These are phyloP conservation scores for Tinea trinotella DNA, from an alignment of 2,888 invertebrate genomes.

Conservation along the genomic window DNA sequence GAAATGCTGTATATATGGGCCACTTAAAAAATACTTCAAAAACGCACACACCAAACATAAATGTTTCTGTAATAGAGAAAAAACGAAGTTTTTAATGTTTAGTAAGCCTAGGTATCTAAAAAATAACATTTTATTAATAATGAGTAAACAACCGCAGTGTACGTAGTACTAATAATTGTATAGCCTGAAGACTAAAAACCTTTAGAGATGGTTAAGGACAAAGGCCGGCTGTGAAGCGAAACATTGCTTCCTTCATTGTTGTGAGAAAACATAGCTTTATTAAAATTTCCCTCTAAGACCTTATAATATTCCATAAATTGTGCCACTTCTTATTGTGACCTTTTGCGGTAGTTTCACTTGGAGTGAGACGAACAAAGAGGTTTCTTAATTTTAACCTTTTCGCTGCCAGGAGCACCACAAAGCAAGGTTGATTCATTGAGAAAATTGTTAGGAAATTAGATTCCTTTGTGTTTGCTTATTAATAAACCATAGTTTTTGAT, in stretches of 20 bases:
- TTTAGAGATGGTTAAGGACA: neutral
- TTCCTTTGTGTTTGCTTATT: neutral
- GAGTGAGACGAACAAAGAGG: neutral
- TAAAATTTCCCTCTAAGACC: slow-evolving; percentile 41
- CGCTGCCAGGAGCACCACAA: neutral
- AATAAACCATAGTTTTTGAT: neutral
- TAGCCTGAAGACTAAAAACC: neutral
- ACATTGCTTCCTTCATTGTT: slow-evolving; percentile 28
- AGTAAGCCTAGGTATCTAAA: too few species aligned
- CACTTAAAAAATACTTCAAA: too few species aligned
- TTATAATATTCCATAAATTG: slow-evolving; percentile 38
- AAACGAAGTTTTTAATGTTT: too few species aligned
- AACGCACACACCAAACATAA: too few species aligned
- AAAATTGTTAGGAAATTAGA: neutral
- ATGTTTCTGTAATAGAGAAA: too few species aligned
- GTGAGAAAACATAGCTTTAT: slow-evolving; percentile 41
- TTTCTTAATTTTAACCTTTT: slow-evolving; percentile 17
- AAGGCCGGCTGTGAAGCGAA: slow-evolving; percentile 3
- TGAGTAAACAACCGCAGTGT: neutral
- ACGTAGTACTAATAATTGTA: neutral
- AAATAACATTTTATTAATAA: too few species aligned
- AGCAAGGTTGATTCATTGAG: neutral
- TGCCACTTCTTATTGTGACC: slow-evolving; percentile 25
- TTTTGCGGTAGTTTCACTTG: slow-evolving; percentile 14
- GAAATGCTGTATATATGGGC: too few species aligned